phyloP scores from a whole-genome alignment of 2,888 invertebrate genomes.

The Drosophila sordidula region DNA sequence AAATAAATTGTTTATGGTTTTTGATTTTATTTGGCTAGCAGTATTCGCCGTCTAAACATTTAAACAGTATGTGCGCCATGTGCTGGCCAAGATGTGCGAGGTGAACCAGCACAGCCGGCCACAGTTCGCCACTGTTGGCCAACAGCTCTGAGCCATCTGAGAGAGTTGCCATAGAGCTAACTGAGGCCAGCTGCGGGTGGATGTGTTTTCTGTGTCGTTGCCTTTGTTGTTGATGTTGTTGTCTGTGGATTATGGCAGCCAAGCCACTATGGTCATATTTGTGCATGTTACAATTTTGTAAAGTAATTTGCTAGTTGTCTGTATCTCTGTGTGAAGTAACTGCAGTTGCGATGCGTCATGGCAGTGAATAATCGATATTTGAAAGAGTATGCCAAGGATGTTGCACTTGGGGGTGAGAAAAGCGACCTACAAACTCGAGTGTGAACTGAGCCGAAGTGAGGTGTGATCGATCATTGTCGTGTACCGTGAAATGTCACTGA shows the following conservation, averaged over 20 bases:
- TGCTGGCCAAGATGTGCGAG: conserved; percentile 64
- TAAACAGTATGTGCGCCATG: conserved; percentile 34
- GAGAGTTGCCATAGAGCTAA: not conserved
- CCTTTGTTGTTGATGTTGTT: too few species aligned
- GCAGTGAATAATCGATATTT: conserved; percentile 52
- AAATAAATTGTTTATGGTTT: conserved; percentile 76
- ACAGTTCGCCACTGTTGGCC: conserved; percentile 53
- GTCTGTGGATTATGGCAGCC: conserved; percentile 59
- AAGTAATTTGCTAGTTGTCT: conserved; percentile 60
- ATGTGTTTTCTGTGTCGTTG: conserved; percentile 10
- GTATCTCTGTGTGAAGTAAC: conserved; percentile 7
- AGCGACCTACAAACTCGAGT: conserved; percentile 25
- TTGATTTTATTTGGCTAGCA: conserved; percentile 58
- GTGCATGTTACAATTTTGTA: conserved; percentile 70
- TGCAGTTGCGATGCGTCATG: conserved; percentile 53
- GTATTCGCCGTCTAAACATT: conserved; percentile 30
- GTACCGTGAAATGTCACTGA: conserved; percentile 25
- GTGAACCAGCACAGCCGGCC: conserved; percentile 53
- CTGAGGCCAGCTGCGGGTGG: conserved; percentile 57
- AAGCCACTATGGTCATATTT: conserved; percentile 66
- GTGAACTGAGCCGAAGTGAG: conserved; percentile 3
- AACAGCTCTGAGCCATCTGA: conserved; percentile 19
- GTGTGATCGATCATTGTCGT: conserved; percentile 41
- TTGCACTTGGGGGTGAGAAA: conserved; percentile 50
- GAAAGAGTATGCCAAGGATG: conserved; percentile 54